Percentiles rank a stretch among this genome's conserved stretches.
phyloP scores from a whole-genome alignment of 64 coral and sea anemone species.

The Pocillopora damicornis region DNA sequence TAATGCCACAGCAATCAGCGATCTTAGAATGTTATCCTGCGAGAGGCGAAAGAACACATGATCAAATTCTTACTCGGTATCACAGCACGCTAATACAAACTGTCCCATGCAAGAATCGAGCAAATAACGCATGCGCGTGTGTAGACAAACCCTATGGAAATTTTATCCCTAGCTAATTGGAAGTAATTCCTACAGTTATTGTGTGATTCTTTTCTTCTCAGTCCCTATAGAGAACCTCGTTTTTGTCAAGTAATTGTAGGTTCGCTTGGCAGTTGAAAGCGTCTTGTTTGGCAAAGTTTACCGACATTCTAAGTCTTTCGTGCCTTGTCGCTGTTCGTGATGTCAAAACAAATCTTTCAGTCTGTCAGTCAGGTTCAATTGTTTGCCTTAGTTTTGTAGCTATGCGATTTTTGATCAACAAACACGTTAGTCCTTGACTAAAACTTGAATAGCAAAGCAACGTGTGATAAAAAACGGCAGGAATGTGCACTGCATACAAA shows the following conservation, averaged over 20 bases:
- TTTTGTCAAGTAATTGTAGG: slow-evolving; percentile 7
- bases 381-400: slow-evolving; percentile 36
- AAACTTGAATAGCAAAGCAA: slow-evolving; percentile 13
- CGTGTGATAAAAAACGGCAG: background rate
- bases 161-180: background rate
- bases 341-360: background rate
- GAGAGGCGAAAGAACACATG: slow-evolving; percentile 9
- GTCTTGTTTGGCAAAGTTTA: slow-evolving; percentile 8
- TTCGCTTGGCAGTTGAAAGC: background rate
- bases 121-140: slow-evolving; percentile 8
- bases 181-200: slow-evolving; percentile 11
- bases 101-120: slow-evolving; percentile 4
- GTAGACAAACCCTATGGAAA: slow-evolving; percentile 10
- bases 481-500: background rate
- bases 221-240: background rate
- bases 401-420: slow-evolving; percentile 31
- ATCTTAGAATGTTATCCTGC: slow-evolving; percentile 9
- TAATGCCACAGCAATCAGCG: slow-evolving; percentile 24
- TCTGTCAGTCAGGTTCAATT: background rate
- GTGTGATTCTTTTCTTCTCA: background rate
- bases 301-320: background rate
- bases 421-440: background rate
- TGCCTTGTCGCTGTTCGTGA: slow-evolving; percentile 11
- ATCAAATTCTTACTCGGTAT: slow-evolving; percentile 8
- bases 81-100: slow-evolving; percentile 13